These are phyloP conservation scores for Uria lomvia DNA, from an alignment of 2,113 vertebrate species.

Conservation along the genomic window DNA sequence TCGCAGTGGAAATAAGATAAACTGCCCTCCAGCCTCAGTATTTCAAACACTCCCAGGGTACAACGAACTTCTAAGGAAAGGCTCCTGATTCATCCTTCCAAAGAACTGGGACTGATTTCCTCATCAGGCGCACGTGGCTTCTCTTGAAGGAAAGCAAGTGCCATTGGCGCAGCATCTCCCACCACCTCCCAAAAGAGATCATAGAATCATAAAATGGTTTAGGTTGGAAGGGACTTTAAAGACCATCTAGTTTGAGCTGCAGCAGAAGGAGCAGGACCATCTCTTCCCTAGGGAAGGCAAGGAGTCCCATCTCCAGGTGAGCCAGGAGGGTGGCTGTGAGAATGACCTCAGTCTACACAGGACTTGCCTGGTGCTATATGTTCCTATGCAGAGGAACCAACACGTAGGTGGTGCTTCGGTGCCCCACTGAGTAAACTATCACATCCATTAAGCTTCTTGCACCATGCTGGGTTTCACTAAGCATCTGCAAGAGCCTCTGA, in stretches of 20 bases:
- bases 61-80: neutral
- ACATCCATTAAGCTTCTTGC: neutral
- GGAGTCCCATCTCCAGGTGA: neutral
- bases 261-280: neutral
- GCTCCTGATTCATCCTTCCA: neutral
- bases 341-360: neutral
- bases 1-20: neutral
- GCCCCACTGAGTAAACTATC: neutral
- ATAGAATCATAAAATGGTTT: too few relatives aligned
- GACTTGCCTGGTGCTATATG: rapidly evolving
- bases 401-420: neutral
- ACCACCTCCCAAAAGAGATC: neutral
- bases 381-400: neutral
- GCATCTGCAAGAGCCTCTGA: neutral
- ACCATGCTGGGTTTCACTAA: neutral
- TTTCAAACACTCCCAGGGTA: neutral
- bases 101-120: neutral
- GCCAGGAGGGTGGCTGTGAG: neutral
- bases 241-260: too few relatives aligned
- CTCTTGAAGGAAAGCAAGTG: neutral
- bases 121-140: neutral
- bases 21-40: neutral
- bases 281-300: neutral
- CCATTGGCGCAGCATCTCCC: neutral
- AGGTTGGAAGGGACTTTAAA: too few relatives aligned